These are phyloP conservation scores for Jordanella pulchra DNA, from an alignment of 2,797 vertebrate genomes.

Conservation along the genomic window DNA sequence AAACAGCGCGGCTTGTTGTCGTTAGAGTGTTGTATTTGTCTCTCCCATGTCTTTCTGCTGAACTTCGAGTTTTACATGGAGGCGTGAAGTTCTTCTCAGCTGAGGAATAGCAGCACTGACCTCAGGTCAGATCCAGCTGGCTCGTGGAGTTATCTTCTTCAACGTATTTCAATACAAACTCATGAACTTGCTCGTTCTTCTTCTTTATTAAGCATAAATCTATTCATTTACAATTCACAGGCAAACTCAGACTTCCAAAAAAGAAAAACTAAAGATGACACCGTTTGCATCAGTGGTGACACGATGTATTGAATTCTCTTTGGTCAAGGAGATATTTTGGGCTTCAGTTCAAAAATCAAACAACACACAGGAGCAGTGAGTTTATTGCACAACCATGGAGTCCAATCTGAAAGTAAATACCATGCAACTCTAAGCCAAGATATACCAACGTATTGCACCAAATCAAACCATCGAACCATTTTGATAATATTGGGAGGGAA, in stretches of 20 bases:
- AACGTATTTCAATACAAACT: slow-evolving; percentile 51
- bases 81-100: slow-evolving; percentile 48
- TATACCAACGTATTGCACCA: neutral
- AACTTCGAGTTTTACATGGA: slow-evolving; percentile 48
- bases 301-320: slow-evolving; percentile 9
- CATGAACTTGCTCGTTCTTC: slow-evolving; percentile 41
- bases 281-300: slow-evolving; percentile 17
- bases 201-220: slow-evolving; percentile 66
- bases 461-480: neutral
- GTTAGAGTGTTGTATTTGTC: slow-evolving; percentile 51
- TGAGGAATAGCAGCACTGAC: slow-evolving; percentile 30
- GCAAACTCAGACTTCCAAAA: slow-evolving; percentile 43
- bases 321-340: slow-evolving; percentile 8
- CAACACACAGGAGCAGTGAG: slow-evolving; percentile 36
- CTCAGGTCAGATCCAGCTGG: slow-evolving; percentile 18
- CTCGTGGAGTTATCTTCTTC: neutral
- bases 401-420: slow-evolving; percentile 22
- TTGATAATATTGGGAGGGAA: neutral
- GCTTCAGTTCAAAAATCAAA: slow-evolving; percentile 45
- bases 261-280: slow-evolving; percentile 30
- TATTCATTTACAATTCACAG: slow-evolving; percentile 43
- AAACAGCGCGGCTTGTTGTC: slow-evolving; percentile 11
- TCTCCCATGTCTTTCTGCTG: slow-evolving; percentile 46
- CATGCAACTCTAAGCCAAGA: slow-evolving; percentile 4
- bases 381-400: slow-evolving; percentile 22